Evolutionary conservation across 1,140 invertebrate genomes (phyloP).

Genomic region (Bombus polaris): DNA sequence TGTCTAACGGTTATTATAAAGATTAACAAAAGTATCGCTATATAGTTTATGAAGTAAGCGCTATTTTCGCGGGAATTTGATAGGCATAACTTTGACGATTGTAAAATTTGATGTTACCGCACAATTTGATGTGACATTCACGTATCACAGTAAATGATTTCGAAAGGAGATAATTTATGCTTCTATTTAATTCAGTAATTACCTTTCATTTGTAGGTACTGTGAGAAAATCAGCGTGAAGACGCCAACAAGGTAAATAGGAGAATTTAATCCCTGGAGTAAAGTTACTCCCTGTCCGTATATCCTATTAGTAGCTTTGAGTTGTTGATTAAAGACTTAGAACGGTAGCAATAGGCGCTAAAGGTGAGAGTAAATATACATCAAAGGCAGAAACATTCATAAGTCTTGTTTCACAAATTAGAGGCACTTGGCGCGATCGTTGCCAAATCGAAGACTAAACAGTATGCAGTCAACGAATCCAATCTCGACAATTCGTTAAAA

Average conservation of each 20-base stretch:
- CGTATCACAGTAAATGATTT: neutral
- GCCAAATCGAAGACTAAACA: constrained; percentile 26
- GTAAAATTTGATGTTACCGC: too few relatives aligned
- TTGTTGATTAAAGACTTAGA: constrained; percentile 56
- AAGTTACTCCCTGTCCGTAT: constrained; percentile 8
- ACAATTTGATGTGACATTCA: too few relatives aligned
- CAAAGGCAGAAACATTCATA: constrained; percentile 47
- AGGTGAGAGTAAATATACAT: constrained; percentile 38
- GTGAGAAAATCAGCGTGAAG: constrained; percentile 4
- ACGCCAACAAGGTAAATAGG: neutral
- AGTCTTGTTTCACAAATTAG: constrained; percentile 15
- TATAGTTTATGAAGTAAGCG: neutral
- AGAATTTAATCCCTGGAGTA: neutral
- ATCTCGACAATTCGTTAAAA: constrained; percentile 1
- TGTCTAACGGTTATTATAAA: too few relatives aligned
- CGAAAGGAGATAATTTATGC: neutral
- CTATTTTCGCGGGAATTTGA: neutral
- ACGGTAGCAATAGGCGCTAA: constrained; percentile 32
- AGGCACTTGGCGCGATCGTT: neutral
- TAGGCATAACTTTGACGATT: too few relatives aligned
- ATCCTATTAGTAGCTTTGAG: constrained; percentile 46
- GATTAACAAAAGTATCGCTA: too few relatives aligned
- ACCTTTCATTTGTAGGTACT: neutral
- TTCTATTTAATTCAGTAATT: constrained; percentile 13
- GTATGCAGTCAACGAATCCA: neutral